Percentiles rank a stretch among this genome's conserved stretches.
These are phyloP conservation scores for Cryptophagus acutangulus DNA, from an alignment of 2,888 invertebrate species.

Conservation along the genomic window DNA sequence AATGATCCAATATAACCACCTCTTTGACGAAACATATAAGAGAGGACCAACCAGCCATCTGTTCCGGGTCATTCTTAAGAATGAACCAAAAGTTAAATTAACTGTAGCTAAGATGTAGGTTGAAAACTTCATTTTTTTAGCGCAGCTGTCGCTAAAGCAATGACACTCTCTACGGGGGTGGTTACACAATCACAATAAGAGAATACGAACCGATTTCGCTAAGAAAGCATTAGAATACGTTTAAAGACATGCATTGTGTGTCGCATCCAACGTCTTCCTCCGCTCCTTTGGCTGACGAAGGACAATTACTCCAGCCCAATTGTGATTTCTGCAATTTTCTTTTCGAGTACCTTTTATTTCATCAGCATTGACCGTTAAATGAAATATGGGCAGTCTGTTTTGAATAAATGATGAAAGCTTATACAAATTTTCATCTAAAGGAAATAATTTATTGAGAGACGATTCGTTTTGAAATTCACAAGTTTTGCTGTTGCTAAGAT, in stretches of 20 bases:
- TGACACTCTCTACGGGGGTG: conserved; percentile 49
- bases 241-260: conserved; percentile 38
- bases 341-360: conserved; percentile 25
- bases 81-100: conserved; percentile 46
- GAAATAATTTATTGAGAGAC: too few relatives aligned
- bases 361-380: conserved; percentile 32
- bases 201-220: conserved; percentile 43
- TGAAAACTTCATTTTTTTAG: conserved; percentile 50
- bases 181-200: conserved; percentile 49
- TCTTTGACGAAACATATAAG: too few relatives aligned
- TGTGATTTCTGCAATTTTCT: conserved; percentile 34
- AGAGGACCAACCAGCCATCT: conserved; percentile 28
- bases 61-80: conserved; percentile 24
- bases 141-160: conserved; percentile 45
- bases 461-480: too few relatives aligned
- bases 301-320: conserved; percentile 28
- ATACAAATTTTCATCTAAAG: conserved; percentile 27
- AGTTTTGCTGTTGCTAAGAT: not conserved
- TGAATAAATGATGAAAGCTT: conserved; percentile 29
- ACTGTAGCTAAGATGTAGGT: conserved; percentile 50
- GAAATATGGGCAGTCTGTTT: conserved; percentile 34
- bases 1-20: conserved; percentile 16
- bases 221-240: conserved; percentile 45
- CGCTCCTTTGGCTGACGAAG: conserved; percentile 3
- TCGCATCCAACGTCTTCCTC: conserved; percentile 2